phyloP scores from a whole-genome alignment of 1,140 invertebrate genomes.

The Conus betulinus region DNA sequence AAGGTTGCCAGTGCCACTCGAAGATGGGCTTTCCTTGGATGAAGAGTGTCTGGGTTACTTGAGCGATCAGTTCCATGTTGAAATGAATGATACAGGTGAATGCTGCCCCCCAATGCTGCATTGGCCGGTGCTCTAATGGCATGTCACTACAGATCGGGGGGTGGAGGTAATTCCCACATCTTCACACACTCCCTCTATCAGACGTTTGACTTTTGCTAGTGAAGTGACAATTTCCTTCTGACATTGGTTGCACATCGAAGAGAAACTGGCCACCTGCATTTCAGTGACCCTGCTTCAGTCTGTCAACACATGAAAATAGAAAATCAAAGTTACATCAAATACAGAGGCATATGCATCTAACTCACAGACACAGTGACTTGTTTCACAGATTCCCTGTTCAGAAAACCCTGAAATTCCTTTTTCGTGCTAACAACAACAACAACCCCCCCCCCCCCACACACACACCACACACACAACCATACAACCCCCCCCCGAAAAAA shows the following conservation, averaged over 20 bases:
- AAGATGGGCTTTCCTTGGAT: constrained; percentile 31
- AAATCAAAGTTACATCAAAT: too few species aligned
- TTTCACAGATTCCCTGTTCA: too few species aligned
- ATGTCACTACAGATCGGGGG: constrained; percentile 38
- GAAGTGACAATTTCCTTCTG: constrained; percentile 10
- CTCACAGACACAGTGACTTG: too few species aligned
- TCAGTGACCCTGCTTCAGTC: not conserved
- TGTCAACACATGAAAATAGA: not conserved
- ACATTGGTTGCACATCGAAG: not conserved
- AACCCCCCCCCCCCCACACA: too few species aligned
- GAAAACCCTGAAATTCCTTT: too few species aligned
- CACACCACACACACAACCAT: too few species aligned
- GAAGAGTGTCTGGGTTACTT: not conserved
- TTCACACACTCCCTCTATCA: constrained; percentile 30
- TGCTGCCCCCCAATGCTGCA: constrained; percentile 31
- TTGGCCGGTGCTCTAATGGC: constrained; percentile 8
- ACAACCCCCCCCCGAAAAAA: too few species aligned
- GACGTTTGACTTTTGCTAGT: not conserved
- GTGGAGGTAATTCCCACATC: constrained; percentile 23
- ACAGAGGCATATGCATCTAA: too few species aligned
- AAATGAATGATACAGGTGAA: constrained; percentile 33
- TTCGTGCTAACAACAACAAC: too few species aligned
- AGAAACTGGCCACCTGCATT: not conserved
- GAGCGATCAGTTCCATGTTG: constrained; percentile 22
- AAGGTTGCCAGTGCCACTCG: constrained; percentile 9